Conservation (phyloP, 2,888 invertebrate species). For the Hymenopus coronatus region DNA sequence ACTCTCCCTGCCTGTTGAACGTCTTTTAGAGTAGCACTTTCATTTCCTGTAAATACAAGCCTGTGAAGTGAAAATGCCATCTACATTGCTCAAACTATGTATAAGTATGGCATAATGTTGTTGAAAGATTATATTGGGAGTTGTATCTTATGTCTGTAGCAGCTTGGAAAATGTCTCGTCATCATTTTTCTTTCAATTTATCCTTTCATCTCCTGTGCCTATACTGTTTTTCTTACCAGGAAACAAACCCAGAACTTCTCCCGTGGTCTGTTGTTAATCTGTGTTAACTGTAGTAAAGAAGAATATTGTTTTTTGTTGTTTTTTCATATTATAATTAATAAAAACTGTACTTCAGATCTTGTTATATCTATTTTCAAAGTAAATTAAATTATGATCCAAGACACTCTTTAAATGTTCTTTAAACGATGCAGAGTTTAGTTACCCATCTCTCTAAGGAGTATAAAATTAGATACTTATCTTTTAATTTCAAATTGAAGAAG, state of each 20-base stretch:
- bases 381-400: slow-evolving; percentile 33
- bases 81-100: background rate
- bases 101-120: background rate
- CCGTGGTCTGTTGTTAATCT: slow-evolving; percentile 20
- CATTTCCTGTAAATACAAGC: background rate
- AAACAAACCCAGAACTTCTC: background rate
- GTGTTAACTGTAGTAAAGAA: slow-evolving; percentile 17
- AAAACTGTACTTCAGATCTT: slow-evolving; percentile 34
- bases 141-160: background rate
- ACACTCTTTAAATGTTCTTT: slow-evolving; percentile 31
- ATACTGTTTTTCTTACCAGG: background rate
- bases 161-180: background rate
- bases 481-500: no score
- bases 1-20: background rate
- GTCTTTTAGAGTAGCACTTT: background rate
- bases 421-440: background rate
- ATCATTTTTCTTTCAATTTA: background rate
- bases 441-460: background rate
- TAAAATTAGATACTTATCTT: no score
- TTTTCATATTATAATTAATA: slow-evolving; percentile 31
- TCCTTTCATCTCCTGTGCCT: background rate
- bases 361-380: slow-evolving; percentile 35
- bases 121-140: background rate
- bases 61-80: background rate
- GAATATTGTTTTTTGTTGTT: slow-evolving; percentile 28